These are phyloP conservation scores for Littorina saxatilis DNA, from an alignment of 1,140 invertebrate genomes.

Conservation along the genomic window DNA sequence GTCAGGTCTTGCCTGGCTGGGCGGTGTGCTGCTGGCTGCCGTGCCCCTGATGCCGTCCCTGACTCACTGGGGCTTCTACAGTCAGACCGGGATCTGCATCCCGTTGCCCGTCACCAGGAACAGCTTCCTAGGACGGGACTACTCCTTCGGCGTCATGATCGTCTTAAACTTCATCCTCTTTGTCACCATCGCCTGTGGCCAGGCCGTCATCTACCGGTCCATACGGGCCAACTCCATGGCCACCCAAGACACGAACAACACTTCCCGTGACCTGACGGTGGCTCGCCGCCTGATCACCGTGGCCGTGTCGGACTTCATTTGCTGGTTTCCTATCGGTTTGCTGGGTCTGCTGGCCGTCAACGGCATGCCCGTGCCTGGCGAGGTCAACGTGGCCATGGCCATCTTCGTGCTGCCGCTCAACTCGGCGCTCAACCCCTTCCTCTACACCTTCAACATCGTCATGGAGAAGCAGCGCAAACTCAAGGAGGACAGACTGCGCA, in stretches of 20 bases:
- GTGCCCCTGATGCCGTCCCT: slow-evolving; percentile 33
- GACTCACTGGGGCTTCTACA: slow-evolving; percentile 45
- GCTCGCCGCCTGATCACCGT: slow-evolving; percentile 46
- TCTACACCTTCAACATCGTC: slow-evolving; percentile 45
- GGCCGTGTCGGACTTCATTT: slow-evolving; percentile 34
- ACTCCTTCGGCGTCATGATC: slow-evolving; percentile 47
- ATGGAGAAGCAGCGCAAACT: not conserved
- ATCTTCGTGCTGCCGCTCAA: slow-evolving; percentile 55
- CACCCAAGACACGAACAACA: not conserved
- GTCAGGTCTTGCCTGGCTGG: slow-evolving; percentile 26
- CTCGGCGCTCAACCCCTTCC: slow-evolving; percentile 54
- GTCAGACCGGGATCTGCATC: slow-evolving; percentile 47
- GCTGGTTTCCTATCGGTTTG: slow-evolving; percentile 29
- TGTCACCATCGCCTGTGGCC: slow-evolving; percentile 42
- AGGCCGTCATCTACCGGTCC: slow-evolving; percentile 44
- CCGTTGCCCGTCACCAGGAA: slow-evolving; percentile 46
- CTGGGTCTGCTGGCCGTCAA: slow-evolving; percentile 39
- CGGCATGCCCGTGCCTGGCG: slow-evolving; percentile 41
- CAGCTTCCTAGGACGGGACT: slow-evolving; percentile 40
- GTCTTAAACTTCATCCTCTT: slow-evolving; percentile 50
- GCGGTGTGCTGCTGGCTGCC: slow-evolving; percentile 38
- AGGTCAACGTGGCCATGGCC: slow-evolving; percentile 48
- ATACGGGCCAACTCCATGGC: slow-evolving; percentile 3
- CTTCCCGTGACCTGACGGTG: slow-evolving; percentile 32
- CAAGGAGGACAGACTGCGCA: not conserved